Percentiles rank a stretch among this genome's conserved stretches.
phyloP scores from a whole-genome alignment of 2,888 invertebrate species.

The Acrobasis consociella region DNA sequence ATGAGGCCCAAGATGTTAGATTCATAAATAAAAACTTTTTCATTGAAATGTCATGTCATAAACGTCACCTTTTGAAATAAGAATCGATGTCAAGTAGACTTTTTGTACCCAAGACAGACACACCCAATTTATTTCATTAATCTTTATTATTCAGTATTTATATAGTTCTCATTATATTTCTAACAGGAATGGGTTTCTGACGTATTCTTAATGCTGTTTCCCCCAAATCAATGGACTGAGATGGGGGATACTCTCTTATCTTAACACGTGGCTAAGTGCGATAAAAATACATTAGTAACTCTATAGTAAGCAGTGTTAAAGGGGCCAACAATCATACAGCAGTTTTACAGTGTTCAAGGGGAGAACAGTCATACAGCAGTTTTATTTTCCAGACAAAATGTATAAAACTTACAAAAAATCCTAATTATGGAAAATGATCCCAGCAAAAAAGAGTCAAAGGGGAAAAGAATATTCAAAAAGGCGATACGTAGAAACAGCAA shows the following conservation, averaged over 20 bases:
- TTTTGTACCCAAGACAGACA: constrained; percentile 39
- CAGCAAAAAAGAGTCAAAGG: constrained; percentile 75
- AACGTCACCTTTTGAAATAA: constrained; percentile 38
- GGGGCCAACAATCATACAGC: neutral
- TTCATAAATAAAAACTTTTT: constrained; percentile 11
- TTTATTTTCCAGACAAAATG: constrained; percentile 66
- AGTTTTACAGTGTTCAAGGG: constrained; percentile 30
- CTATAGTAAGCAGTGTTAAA: constrained; percentile 8
- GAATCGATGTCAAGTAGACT: constrained; percentile 45
- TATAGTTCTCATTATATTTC: constrained; percentile 33
- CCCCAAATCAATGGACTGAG: constrained; percentile 55
- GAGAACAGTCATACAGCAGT: constrained; percentile 5
- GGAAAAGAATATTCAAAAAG: constrained; percentile 74
- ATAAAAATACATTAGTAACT: constrained; percentile 28
- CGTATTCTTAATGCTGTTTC: constrained; percentile 42
- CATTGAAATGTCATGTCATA: constrained; percentile 11
- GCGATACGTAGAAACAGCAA: constrained; percentile 70
- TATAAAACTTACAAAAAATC: constrained; percentile 49
- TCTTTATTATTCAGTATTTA: constrained; percentile 41
- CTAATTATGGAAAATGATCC: constrained; percentile 80
- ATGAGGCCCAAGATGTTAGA: too few relatives aligned
- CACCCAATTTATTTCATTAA: constrained; percentile 39
- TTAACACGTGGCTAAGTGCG: constrained; percentile 50
- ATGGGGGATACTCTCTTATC: constrained; percentile 59
- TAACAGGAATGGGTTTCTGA: constrained; percentile 47